Base-by-base conservation (phyloP, 2,113 vertebrate genomes). In the Gasterosteus nipponicus region DNA sequence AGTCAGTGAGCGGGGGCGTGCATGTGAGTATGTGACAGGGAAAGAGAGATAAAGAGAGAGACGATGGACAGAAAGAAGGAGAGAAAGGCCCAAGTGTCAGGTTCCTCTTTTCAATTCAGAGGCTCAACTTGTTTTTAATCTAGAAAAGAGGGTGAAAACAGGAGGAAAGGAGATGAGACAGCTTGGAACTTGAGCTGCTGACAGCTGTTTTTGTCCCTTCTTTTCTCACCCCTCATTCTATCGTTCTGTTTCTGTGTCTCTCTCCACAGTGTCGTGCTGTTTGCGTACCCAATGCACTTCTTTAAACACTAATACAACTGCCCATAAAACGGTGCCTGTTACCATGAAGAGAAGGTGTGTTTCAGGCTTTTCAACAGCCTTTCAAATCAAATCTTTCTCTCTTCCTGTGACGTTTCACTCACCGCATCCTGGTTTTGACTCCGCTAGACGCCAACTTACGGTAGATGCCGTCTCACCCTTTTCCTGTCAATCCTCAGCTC, bases 341-440 rank as follows among this genome's bases (percentile, higher is more conserved):
- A 54, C n/a, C 35, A 65, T 33, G 9, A 19, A 26, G 16, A 41
- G 29, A 57, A 39, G 42, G 16, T 11, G 4, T 57, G n/a, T 74
- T 67, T 58, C 26, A 6, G 67, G 47, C 58, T 78, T 54, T 56
- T 66, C 51, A 16, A 41, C 73, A 35, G 16, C 5, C 33, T 66
- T 61, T 78, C 18, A 82, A 89, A 89, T 91, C 75, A 81, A 33
- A 73, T 71, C 68, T 76, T 2, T 85, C 72, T 82, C 14, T 78
- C 81, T 90, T 78, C 79, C 81, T 83, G 84, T 88, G 86, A 91
- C 72, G 78, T 83, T 35, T 78, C 56, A 14, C 70, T 85, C 75
- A 84, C 91, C 91, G 89, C 91, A 92, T 93, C 92, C 92, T 91
- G 91, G 77, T 79, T 84, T n/a, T 78, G 80, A 80, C 78, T 83